Evolutionary conservation across 2,888 invertebrate species (phyloP).

Genomic region (Yponomeuta evonymella): DNA sequence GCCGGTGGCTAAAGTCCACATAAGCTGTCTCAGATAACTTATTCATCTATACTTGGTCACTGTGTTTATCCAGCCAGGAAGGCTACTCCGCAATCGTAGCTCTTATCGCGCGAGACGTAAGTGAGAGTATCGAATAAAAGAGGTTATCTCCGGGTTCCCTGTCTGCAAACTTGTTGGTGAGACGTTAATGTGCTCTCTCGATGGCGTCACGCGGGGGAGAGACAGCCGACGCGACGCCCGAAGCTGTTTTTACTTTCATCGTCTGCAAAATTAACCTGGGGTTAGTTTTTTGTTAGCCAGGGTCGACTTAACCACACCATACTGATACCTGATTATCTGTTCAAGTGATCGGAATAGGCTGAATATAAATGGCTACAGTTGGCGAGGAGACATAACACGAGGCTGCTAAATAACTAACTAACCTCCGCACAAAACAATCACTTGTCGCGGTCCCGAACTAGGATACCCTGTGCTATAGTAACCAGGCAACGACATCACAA

Average conservation of each 20-base stretch:
- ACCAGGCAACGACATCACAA: too few relatives aligned
- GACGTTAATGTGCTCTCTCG: slow-evolving; percentile 51
- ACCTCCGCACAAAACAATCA: too few relatives aligned
- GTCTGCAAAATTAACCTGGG: slow-evolving; percentile 40
- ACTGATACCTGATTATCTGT: background rate
- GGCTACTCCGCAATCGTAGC: background rate
- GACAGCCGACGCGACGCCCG: slow-evolving; percentile 80
- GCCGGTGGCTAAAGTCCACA: too few relatives aligned
- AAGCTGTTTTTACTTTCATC: slow-evolving; percentile 78
- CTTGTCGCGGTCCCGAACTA: too few relatives aligned
- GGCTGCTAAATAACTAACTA: too few relatives aligned
- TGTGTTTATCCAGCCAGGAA: background rate
- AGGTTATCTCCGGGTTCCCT: background rate
- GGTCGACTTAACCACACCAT: background rate
- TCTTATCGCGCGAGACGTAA: background rate
- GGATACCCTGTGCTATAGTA: too few relatives aligned
- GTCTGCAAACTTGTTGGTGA: background rate
- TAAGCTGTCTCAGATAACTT: background rate
- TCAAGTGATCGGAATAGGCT: background rate
- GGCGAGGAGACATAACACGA: too few relatives aligned
- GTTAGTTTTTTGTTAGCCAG: background rate
- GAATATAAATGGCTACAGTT: background rate
- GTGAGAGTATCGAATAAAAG: background rate
- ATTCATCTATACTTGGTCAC: background rate
- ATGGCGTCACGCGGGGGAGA: slow-evolving; percentile 78